phyloP scores from a whole-genome alignment of 1,140 invertebrate genomes.

The Nomia melanderi region DNA sequence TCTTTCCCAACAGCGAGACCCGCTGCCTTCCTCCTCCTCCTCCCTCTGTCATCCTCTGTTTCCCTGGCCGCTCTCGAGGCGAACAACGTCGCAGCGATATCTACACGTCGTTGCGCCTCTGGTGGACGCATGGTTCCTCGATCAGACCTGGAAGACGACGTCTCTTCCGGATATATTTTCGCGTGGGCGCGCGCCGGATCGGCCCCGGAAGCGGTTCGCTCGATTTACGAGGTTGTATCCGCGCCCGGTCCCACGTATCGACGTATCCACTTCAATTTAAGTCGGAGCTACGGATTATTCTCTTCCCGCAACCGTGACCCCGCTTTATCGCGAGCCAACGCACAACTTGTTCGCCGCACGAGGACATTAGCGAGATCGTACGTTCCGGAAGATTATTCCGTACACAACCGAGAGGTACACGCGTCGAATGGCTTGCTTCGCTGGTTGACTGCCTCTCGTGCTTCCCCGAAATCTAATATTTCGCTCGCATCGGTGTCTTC shows the following conservation, averaged over 20 bases:
- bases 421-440: not conserved
- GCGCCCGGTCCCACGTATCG: constrained; percentile 20
- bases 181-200: constrained; percentile 17
- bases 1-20: constrained; percentile 55
- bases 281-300: constrained; percentile 36
- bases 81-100: constrained; percentile 14
- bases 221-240: constrained; percentile 52
- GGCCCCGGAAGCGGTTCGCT: constrained; percentile 35
- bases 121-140: constrained; percentile 16
- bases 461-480: constrained; percentile 30
- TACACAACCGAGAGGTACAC: not conserved
- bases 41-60: not conserved
- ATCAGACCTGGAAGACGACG: constrained; percentile 32
- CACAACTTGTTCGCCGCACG: constrained; percentile 16
- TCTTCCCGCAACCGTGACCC: too few species aligned
- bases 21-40: too few species aligned
- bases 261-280: constrained; percentile 39
- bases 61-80: not conserved
- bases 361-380: constrained; percentile 39
- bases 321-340: constrained; percentile 19
- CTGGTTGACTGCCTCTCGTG: too few species aligned
- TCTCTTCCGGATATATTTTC: constrained; percentile 55
- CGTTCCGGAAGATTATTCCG: constrained; percentile 36
- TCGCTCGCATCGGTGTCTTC: not conserved
- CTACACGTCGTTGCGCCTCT: constrained; percentile 25